Evolutionary conservation across 2,888 invertebrate species (phyloP).

Genomic region (Pristionchus fissidentatus): DNA sequence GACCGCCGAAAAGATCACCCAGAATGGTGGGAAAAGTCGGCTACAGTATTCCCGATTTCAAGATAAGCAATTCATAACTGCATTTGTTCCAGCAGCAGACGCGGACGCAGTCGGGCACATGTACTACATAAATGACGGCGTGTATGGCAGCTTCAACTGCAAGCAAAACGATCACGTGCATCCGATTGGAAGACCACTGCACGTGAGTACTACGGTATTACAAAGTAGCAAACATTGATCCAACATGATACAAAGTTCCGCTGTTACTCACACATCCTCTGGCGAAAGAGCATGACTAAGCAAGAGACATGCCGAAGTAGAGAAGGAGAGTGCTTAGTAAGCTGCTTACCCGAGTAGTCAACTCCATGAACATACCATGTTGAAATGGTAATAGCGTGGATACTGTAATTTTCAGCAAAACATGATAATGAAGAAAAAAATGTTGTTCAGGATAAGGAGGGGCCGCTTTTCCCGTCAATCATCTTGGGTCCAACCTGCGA

Average conservation of each 20-base stretch:
- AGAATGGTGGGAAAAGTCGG: not conserved
- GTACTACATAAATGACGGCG: constrained; percentile 99
- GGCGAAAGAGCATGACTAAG: no score
- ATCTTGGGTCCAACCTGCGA: constrained; percentile 97
- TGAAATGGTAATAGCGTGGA: no score
- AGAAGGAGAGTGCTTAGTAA: no score
- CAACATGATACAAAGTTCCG: no score
- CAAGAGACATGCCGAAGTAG: not conserved
- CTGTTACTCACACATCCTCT: no score
- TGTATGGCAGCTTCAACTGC: constrained; percentile 98
- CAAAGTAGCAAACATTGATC: no score
- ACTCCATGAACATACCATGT: no score
- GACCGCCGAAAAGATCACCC: not conserved
- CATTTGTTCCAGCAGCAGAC: constrained; percentile 50
- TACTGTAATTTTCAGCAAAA: no score
- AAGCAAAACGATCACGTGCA: constrained; percentile 92
- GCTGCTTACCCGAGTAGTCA: no score
- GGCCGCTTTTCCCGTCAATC: not conserved
- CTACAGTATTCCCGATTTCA: no score
- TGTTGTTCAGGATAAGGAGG: constrained; percentile 21
- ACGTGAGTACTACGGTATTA: constrained; percentile 79
- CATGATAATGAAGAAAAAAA: no score
- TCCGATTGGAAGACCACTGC: constrained; percentile 84
- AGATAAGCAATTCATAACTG: not conserved
- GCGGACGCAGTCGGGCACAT: constrained; percentile 79